Percentiles rank a stretch among this genome's conserved stretches.
Evolutionary conservation across 2,797 vertebrate genomes (phyloP).

Genomic region (Paguma larvata): DNA sequence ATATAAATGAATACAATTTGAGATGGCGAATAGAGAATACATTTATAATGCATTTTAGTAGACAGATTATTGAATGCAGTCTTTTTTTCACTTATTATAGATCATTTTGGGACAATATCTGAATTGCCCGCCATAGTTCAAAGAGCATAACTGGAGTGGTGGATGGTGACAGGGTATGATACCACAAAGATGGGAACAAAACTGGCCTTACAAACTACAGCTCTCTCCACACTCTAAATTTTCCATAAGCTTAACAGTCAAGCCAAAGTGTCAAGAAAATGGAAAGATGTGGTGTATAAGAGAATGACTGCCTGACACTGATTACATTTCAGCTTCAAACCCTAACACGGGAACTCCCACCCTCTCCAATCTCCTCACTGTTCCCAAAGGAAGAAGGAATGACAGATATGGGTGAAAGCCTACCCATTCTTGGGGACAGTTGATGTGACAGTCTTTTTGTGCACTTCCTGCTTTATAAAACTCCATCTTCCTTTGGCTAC

Average conservation of each 20-base stretch:
- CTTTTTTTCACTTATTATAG: slow-evolving; percentile 6
- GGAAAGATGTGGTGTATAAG: background rate
- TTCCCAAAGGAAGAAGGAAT: background rate
- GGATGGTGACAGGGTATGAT: background rate
- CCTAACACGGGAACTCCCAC: background rate
- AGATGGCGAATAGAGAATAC: background rate
- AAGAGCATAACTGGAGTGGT: background rate
- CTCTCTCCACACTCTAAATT: background rate
- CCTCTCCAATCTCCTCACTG: background rate
- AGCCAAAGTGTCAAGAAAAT: background rate
- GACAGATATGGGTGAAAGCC: background rate
- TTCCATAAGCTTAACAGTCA: background rate
- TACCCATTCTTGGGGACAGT: background rate
- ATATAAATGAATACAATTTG: slow-evolving; percentile 57
- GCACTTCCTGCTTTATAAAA: slow-evolving; percentile 23
- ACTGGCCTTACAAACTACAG: background rate
- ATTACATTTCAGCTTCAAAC: background rate
- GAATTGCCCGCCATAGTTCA: background rate
- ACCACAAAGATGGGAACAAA: background rate
- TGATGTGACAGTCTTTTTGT: background rate
- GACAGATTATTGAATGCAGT: background rate
- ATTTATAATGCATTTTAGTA: background rate
- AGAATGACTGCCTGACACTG: background rate
- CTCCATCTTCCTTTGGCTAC: background rate
- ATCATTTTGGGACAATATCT: slow-evolving; percentile 31